Percentiles rank a stretch among this genome's conserved stretches.
phyloP scores from a whole-genome alignment of 2,113 vertebrate genomes.

The Apeltes quadracus region DNA sequence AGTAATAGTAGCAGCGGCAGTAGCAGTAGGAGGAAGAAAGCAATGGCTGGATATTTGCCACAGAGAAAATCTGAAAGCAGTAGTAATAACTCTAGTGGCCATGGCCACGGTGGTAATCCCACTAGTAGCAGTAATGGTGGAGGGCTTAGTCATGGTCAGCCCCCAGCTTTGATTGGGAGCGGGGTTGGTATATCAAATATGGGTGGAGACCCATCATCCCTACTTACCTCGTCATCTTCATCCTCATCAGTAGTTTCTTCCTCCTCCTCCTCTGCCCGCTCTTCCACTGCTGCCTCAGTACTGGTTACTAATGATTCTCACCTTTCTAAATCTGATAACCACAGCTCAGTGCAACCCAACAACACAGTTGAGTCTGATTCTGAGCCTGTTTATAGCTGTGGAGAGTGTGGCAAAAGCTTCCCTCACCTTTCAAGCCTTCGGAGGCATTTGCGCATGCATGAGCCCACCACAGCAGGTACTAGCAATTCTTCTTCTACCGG shows the following conservation, averaged over 20 bases:
- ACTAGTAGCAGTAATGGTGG: constrained; percentile 72
- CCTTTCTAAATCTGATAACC: constrained; percentile 80
- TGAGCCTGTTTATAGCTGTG: constrained; percentile 81
- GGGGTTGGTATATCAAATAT: constrained; percentile 78
- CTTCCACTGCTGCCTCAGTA: constrained; percentile 82
- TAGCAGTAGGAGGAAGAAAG: constrained; percentile 84
- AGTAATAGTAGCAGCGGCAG: constrained; percentile 68
- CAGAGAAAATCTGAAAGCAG: constrained; percentile 81
- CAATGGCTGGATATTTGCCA: constrained; percentile 85
- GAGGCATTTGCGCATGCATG: constrained; percentile 84
- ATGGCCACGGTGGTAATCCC: constrained; percentile 75
- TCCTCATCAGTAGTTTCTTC: constrained; percentile 82
- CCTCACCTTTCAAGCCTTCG: constrained; percentile 85
- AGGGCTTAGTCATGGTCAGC: constrained; percentile 76
- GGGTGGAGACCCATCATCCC: constrained; percentile 78
- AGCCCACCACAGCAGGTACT: constrained; percentile 81
- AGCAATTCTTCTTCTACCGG: constrained; percentile 74
- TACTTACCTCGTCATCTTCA: constrained; percentile 81
- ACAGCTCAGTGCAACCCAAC: constrained; percentile 75
- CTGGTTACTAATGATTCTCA: constrained; percentile 82
- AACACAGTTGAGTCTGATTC: constrained; percentile 74
- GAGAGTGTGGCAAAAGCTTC: constrained; percentile 84
- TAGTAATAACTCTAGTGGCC: constrained; percentile 68
- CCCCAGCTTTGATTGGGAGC: constrained; percentile 77
- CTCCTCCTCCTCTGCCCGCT: constrained; percentile 81